These are phyloP conservation scores for Mythimna impura DNA, from an alignment of 2,888 invertebrate genomes.

Conservation along the genomic window DNA sequence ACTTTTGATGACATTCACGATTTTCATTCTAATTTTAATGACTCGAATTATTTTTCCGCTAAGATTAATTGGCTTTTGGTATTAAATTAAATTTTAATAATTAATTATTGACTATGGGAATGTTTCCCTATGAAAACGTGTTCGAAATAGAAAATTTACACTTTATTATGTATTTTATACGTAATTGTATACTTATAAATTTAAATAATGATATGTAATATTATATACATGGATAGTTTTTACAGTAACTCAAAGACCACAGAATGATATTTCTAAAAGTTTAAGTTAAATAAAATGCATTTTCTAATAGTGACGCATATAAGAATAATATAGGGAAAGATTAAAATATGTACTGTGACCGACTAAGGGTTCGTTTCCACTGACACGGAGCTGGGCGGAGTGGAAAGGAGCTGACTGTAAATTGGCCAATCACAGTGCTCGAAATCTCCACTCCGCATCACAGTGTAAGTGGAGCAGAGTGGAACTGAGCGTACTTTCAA, in stretches of 20 bases:
- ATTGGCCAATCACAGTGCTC: too few species aligned
- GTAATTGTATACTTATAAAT: conserved; percentile 50
- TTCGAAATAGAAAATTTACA: conserved; percentile 67
- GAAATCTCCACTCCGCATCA: too few species aligned
- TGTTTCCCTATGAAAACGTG: conserved; percentile 66
- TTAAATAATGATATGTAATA: conserved; percentile 35
- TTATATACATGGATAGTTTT: conserved; percentile 29
- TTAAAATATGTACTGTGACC: conserved; percentile 11
- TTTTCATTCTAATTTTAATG: conserved; percentile 55
- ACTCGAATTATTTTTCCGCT: conserved; percentile 57
- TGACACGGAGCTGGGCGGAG: too few species aligned
- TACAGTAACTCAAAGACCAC: conserved; percentile 31
- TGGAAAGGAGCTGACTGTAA: too few species aligned
- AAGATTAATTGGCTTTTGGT: conserved; percentile 57
- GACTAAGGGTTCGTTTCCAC: background rate
- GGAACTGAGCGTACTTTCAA: too few species aligned
- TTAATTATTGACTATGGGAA: conserved; percentile 61
- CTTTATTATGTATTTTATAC: conserved; percentile 61
- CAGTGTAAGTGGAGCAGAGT: too few species aligned
- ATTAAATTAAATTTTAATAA: conserved; percentile 44
- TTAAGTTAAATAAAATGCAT: conserved; percentile 22
- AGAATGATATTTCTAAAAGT: conserved; percentile 29
- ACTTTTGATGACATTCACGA: conserved; percentile 43
- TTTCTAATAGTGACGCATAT: conserved; percentile 28
- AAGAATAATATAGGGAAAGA: conserved; percentile 16